These are phyloP conservation scores for Grammomys surdaster DNA, from an alignment of 2,113 vertebrate genomes.

Conservation along the genomic window DNA sequence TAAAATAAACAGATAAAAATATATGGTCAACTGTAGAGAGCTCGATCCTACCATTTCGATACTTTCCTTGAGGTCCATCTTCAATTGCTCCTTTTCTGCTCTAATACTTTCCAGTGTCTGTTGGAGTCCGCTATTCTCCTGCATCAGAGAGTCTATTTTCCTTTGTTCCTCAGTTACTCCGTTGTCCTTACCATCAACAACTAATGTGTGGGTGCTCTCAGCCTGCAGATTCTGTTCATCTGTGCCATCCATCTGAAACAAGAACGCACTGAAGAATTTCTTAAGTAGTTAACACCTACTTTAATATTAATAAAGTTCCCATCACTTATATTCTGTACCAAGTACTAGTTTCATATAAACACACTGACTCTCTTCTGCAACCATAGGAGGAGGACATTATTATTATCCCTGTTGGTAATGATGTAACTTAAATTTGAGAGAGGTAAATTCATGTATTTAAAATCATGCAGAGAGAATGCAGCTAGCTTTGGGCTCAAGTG, in stretches of 20 bases:
- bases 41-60: constrained; percentile 75
- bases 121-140: constrained; percentile 79
- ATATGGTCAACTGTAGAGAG: neutral
- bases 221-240: constrained; percentile 58
- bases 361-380: neutral
- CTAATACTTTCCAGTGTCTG: constrained; percentile 70
- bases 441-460: neutral
- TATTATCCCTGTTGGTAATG: neutral
- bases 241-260: constrained; percentile 68
- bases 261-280: constrained; percentile 35
- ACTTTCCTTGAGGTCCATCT: constrained; percentile 75
- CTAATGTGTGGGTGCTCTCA: constrained; percentile 22
- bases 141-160: constrained; percentile 68
- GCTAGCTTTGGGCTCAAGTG: neutral
- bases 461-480: neutral
- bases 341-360: neutral
- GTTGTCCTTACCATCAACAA: constrained; percentile 57
- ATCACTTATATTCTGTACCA: neutral
- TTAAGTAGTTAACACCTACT: neutral
- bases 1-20: neutral
- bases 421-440: neutral
- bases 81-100: constrained; percentile 76
- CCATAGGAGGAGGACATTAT: neutral
- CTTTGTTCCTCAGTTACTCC: constrained; percentile 67
- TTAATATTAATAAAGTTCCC: neutral